Percentiles rank a stretch among this genome's conserved stretches.
Evolutionary conservation across 2,113 vertebrate species (phyloP).

Genomic region (Caloenas nicobarica): DNA sequence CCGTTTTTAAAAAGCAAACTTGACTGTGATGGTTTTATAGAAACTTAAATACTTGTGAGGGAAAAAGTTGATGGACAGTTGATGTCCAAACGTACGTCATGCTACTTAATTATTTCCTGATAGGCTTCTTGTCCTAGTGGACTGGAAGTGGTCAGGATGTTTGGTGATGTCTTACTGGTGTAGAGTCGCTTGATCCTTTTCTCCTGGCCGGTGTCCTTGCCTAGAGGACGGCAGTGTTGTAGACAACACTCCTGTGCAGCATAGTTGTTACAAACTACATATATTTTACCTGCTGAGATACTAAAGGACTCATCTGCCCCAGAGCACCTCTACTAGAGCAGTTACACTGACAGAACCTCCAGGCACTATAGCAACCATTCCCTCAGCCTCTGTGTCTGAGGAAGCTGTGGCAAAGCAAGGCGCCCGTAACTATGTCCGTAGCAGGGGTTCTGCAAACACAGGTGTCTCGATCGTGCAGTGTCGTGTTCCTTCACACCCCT

Average conservation of each 20-base stretch:
- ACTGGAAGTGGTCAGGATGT: neutral
- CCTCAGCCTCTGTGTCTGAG: neutral
- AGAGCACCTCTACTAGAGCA: neutral
- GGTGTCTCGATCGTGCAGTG: rapidly evolving
- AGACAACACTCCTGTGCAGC: neutral
- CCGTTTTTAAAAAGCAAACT: neutral
- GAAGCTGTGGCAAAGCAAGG: neutral
- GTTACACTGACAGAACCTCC: neutral
- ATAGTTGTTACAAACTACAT: neutral
- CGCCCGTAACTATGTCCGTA: neutral
- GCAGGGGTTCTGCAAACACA: constrained; percentile 7
- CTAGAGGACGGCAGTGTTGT: neutral
- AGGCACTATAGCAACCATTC: neutral
- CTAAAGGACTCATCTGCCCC: neutral
- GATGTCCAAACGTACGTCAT: neutral
- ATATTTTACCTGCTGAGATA: neutral
- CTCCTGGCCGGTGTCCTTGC: neutral
- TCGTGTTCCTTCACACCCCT: neutral
- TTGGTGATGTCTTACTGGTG: neutral
- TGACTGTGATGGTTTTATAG: neutral
- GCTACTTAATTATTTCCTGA: constrained; percentile 20
- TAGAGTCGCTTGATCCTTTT: neutral
- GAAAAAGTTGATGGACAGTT: neutral
- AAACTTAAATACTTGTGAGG: neutral
- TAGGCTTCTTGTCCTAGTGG: neutral